phyloP scores from a whole-genome alignment of 2,113 vertebrate genomes.

The Elephas maximus region DNA sequence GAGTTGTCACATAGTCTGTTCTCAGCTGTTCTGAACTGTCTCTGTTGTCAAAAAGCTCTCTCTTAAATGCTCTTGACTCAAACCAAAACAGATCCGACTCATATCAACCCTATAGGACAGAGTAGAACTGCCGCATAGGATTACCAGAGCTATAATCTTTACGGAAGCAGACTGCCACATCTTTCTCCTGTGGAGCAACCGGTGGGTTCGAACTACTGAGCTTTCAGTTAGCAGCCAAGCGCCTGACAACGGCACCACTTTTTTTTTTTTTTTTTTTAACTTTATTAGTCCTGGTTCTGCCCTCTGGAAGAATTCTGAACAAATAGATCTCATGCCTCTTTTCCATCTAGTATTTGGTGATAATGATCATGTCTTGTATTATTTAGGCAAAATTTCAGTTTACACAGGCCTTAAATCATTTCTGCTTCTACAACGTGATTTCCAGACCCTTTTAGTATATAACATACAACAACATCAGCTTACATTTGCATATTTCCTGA shows the following conservation, averaged over 20 bases:
- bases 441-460: neutral
- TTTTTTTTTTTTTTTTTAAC: too few relatives aligned
- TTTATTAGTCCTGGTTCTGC: neutral
- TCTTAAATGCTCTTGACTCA: neutral
- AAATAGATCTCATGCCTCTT: neutral
- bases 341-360: neutral
- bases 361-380: neutral
- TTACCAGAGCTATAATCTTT: neutral
- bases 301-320: neutral
- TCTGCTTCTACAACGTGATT: neutral
- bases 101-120: neutral
- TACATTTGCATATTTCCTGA: neutral
- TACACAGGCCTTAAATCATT: neutral
- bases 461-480: neutral
- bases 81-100: neutral
- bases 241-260: neutral
- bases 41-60: neutral
- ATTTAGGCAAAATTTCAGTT: neutral
- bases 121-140: neutral
- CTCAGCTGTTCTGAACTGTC: neutral
- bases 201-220: neutral
- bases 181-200: neutral
- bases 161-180: neutral
- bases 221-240: neutral
- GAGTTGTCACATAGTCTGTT: neutral